Evolutionary conservation across 2,888 invertebrate genomes (phyloP).

Genomic region (Sesia apiformis): DNA sequence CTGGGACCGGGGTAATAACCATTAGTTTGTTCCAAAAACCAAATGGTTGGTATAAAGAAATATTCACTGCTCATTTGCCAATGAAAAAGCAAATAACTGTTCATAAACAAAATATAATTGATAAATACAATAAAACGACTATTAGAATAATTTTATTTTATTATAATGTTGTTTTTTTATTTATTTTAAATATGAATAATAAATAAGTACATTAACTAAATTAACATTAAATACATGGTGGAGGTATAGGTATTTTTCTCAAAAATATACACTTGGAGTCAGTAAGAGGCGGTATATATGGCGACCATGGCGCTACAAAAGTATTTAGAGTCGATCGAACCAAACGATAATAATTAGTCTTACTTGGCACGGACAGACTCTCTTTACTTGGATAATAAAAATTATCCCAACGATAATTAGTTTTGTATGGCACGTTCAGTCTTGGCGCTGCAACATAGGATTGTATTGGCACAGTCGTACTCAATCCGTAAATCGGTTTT

Average conservation of each 20-base stretch:
- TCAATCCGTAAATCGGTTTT: neutral
- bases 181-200: too few species aligned
- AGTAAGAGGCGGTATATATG: neutral
- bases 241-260: conserved; percentile 40
- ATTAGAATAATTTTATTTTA: too few species aligned
- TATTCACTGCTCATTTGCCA: too few species aligned
- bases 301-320: neutral
- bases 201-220: neutral
- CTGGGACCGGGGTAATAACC: too few species aligned
- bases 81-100: too few species aligned
- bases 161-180: too few species aligned
- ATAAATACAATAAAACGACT: too few species aligned
- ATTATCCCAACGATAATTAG: neutral
- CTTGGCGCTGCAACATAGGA: neutral
- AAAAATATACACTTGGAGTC: conserved; percentile 17
- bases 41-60: too few species aligned
- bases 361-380: too few species aligned
- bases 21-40: too few species aligned
- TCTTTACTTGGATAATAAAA: neutral
- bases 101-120: too few species aligned
- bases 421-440: neutral
- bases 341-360: neutral
- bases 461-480: too few species aligned
- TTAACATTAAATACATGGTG: neutral
- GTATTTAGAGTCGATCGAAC: neutral